These are phyloP conservation scores for Lordiphosa andalusiaca DNA, from an alignment of 2,888 invertebrate species.

Conservation along the genomic window DNA sequence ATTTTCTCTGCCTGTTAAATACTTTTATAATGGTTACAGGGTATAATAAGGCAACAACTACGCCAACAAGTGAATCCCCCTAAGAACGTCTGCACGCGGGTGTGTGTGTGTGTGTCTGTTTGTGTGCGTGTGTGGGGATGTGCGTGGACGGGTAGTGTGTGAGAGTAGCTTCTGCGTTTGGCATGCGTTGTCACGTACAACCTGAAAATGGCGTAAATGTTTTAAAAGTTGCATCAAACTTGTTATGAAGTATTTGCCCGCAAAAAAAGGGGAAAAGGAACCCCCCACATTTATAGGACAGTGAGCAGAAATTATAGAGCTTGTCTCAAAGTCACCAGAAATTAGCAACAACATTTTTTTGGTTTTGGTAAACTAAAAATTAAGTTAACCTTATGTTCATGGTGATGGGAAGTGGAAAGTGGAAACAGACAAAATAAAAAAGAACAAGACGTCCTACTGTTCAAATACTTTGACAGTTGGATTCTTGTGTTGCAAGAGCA, in stretches of 20 bases:
- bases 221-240: conserved; percentile 72
- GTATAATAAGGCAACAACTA: too few relatives aligned
- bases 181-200: conserved; percentile 69
- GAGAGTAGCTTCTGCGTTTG: conserved; percentile 44
- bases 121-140: too few relatives aligned
- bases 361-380: conserved; percentile 27
- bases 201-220: conserved; percentile 68
- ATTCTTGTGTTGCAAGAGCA: too few relatives aligned
- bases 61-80: conserved; percentile 33
- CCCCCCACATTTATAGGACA: neutral
- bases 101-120: neutral
- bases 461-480: too few relatives aligned
- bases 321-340: conserved; percentile 45
- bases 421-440: too few relatives aligned
- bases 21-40: too few relatives aligned
- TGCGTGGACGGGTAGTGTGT: neutral
- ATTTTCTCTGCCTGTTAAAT: too few relatives aligned
- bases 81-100: conserved; percentile 7
- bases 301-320: conserved; percentile 39
- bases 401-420: neutral
- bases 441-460: too few relatives aligned
- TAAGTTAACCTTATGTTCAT: conserved; percentile 19
- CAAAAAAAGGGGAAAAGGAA: conserved; percentile 25
- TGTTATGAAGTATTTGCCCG: conserved; percentile 61
- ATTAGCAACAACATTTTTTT: conserved; percentile 55